These are phyloP conservation scores for Alethe diademata DNA, from an alignment of 2,113 vertebrate genomes.

Conservation along the genomic window DNA sequence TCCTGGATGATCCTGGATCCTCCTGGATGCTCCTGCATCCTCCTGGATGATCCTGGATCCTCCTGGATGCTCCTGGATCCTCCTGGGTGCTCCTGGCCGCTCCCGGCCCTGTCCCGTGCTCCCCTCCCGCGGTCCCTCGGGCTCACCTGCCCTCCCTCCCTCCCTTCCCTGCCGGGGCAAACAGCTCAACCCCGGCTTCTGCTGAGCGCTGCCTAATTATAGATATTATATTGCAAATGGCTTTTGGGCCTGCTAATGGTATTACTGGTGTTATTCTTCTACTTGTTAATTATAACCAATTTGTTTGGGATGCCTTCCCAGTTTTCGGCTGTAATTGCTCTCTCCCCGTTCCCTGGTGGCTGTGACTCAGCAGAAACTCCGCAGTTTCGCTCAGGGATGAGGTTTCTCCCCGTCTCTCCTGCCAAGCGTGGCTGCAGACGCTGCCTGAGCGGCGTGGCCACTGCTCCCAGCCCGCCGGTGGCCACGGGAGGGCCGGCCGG, in stretches of 20 bases:
- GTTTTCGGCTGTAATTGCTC: conserved; percentile 60
- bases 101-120: fast-evolving
- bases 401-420: not conserved
- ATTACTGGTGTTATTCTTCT: conserved; percentile 45
- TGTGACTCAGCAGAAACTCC: conserved; percentile 60
- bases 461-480: not conserved
- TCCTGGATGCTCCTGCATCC: too few relatives aligned
- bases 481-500: not conserved
- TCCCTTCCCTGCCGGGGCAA: not conserved
- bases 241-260: conserved; percentile 59
- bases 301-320: conserved; percentile 68
- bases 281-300: conserved; percentile 64
- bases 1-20: too few relatives aligned
- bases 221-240: conserved; percentile 50
- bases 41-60: not conserved
- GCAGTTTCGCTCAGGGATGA: conserved; percentile 52
- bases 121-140: fast-evolving
- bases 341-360: conserved; percentile 21
- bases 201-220: conserved; percentile 8
- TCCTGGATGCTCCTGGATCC: too few relatives aligned
- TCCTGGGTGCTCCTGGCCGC: too few relatives aligned
- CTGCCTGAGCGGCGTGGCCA: not conserved
- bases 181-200: not conserved
- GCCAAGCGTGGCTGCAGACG: not conserved
- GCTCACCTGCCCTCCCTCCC: not conserved